These are phyloP conservation scores for Troglohyphantes excavatus DNA, from an alignment of 2,888 invertebrate genomes.

Conservation along the genomic window DNA sequence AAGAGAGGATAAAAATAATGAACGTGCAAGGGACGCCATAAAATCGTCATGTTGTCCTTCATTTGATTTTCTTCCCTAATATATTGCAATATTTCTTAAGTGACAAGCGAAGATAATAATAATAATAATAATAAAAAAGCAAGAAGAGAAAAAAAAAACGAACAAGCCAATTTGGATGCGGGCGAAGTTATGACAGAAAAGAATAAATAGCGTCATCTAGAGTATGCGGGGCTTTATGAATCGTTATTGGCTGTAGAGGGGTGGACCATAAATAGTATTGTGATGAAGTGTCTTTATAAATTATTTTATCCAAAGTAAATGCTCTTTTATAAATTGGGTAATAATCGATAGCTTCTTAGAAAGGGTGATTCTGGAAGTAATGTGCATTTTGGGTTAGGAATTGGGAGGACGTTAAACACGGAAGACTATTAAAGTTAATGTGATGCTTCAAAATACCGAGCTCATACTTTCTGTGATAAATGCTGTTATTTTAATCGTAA, in stretches of 20 bases:
- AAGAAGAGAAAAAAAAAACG: constrained; percentile 54
- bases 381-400: not conserved
- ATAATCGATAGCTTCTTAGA: not conserved
- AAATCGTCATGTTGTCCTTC: constrained; percentile 51
- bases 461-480: too few relatives aligned
- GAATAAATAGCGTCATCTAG: constrained; percentile 70
- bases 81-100: constrained; percentile 67
- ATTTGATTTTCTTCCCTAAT: constrained; percentile 58
- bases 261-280: constrained; percentile 28
- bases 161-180: constrained; percentile 67
- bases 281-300: constrained; percentile 19
- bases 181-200: constrained; percentile 71
- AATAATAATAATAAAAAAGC: constrained; percentile 4
- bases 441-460: not conserved
- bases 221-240: constrained; percentile 62
- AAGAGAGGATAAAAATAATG: constrained; percentile 48
- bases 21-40: constrained; percentile 47
- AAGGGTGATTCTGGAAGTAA: not conserved
- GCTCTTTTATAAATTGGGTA: constrained; percentile 5
- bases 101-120: constrained; percentile 54
- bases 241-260: constrained; percentile 47
- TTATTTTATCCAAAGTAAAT: constrained; percentile 14
- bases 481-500: too few relatives aligned
- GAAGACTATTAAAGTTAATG: not conserved
- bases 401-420: not conserved